A percentile compares a stretch with the other conserved stretches of the same genome.
phyloP scores from a whole-genome alignment of 1,140 invertebrate genomes.

The Nilaparvata lugens region DNA sequence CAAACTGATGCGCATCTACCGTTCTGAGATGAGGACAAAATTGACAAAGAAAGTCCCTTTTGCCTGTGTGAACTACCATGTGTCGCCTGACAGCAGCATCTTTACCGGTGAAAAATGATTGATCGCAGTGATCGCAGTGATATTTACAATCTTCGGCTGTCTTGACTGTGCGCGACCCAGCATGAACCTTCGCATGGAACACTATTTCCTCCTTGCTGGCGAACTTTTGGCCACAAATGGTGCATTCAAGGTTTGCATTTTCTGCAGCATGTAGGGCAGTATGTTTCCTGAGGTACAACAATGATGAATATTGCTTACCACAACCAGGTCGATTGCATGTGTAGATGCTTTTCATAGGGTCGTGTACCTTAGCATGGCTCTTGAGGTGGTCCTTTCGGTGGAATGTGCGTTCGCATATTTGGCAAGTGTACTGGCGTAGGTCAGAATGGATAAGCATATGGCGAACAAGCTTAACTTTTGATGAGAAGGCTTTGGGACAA shows the following conservation, averaged over 20 bases:
- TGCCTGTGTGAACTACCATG: conserved; percentile 67
- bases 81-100: conserved; percentile 71
- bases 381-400: conserved; percentile 65
- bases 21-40: conserved; percentile 52
- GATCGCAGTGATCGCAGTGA: conserved; percentile 58
- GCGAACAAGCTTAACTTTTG: conserved; percentile 58
- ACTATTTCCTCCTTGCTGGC: conserved; percentile 52
- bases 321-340: conserved; percentile 54
- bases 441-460: conserved; percentile 60
- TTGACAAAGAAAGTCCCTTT: conserved; percentile 64
- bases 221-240: conserved; percentile 56
- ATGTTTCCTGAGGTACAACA: conserved; percentile 59
- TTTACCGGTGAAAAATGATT: conserved; percentile 70
- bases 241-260: conserved; percentile 60
- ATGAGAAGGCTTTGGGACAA: conserved; percentile 56
- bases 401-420: conserved; percentile 57
- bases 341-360: conserved; percentile 56
- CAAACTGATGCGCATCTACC: too few relatives aligned
- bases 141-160: conserved; percentile 64
- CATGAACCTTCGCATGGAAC: conserved; percentile 63
- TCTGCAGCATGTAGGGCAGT: conserved; percentile 63
- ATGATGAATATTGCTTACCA: conserved; percentile 61
- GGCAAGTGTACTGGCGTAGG: conserved; percentile 52
- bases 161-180: conserved; percentile 59
- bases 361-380: conserved; percentile 58